Conservation (phyloP, 2,888 invertebrate species). For the Amiota communis region DNA sequence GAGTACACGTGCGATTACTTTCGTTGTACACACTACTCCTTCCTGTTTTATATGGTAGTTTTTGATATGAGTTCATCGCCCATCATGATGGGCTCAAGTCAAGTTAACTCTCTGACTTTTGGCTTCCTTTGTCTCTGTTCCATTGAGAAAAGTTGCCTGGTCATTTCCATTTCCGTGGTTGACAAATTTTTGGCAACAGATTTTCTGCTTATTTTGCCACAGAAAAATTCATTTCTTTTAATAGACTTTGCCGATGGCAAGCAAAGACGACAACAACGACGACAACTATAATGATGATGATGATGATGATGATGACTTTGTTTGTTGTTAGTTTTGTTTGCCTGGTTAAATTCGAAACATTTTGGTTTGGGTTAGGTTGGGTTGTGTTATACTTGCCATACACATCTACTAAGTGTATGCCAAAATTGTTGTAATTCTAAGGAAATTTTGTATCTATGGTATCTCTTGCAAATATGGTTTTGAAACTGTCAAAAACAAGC, state of each 20-base stretch:
- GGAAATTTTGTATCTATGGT: too few species aligned
- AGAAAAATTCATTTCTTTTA: conserved; percentile 53
- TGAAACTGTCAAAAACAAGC: too few species aligned
- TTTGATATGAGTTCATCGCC: background rate
- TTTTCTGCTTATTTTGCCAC: conserved; percentile 68
- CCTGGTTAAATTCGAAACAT: background rate
- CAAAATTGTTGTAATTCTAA: too few species aligned
- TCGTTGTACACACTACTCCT: background rate
- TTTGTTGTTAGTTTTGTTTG: background rate
- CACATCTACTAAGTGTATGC: too few species aligned
- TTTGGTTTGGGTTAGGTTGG: background rate
- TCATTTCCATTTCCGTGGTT: conserved; percentile 62
- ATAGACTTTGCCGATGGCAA: conserved; percentile 45
- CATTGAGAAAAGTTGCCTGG: conserved; percentile 42
- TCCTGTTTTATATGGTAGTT: background rate
- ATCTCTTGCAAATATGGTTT: too few species aligned
- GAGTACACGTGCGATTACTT: conserved; percentile 1
- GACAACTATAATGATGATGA: background rate
- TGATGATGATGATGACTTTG: too few species aligned
- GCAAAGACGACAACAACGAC: conserved; percentile 37
- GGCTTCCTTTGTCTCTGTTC: too few species aligned
- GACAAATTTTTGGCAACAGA: conserved; percentile 68
- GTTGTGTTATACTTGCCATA: background rate
- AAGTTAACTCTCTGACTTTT: background rate
- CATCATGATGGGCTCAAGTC: conserved; percentile 5